These are phyloP conservation scores for Dissostichus mawsoni DNA, from an alignment of 2,113 vertebrate species.

Conservation along the genomic window DNA sequence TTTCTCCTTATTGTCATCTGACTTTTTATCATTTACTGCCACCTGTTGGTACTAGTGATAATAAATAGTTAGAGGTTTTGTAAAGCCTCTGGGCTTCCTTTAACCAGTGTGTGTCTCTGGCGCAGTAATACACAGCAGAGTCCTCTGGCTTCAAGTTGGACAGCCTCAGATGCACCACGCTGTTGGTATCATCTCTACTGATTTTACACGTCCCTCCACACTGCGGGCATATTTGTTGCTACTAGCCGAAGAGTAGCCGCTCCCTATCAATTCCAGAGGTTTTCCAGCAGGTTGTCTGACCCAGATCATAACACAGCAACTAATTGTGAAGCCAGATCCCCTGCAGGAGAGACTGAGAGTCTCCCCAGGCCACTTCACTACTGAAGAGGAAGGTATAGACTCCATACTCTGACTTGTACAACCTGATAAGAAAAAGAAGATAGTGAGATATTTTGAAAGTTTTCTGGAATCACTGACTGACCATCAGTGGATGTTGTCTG, in stretches of 20 bases:
- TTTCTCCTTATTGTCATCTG: no score
- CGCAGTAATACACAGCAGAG: no score
- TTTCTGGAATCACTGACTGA: background rate
- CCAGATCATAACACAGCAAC: background rate
- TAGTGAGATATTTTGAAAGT: background rate
- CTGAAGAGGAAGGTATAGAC: background rate
- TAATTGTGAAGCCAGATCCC: conserved; percentile 28
- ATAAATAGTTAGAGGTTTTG: no score
- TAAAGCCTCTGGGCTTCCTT: no score
- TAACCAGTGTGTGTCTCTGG: no score
- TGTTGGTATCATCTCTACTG: conserved; percentile 39
- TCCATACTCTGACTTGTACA: conserved; percentile 15
- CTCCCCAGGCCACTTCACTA: conserved; percentile 43
- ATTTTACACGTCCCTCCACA: conserved; percentile 28
- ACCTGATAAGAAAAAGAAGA: conserved; percentile 5
- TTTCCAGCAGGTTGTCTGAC: no score
- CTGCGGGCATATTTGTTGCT: conserved; percentile 22
- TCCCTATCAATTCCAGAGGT: conserved; percentile 53
- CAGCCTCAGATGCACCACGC: no score
- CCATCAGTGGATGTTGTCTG: conserved; percentile 2
- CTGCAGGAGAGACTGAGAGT: conserved; percentile 62
- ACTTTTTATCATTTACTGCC: no score
- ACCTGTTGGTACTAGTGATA: no score
- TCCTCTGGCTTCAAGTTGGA: no score
- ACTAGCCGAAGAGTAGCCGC: background rate